Conservation (phyloP, 2,113 vertebrate species). For the Aegypius monachus region DNA sequence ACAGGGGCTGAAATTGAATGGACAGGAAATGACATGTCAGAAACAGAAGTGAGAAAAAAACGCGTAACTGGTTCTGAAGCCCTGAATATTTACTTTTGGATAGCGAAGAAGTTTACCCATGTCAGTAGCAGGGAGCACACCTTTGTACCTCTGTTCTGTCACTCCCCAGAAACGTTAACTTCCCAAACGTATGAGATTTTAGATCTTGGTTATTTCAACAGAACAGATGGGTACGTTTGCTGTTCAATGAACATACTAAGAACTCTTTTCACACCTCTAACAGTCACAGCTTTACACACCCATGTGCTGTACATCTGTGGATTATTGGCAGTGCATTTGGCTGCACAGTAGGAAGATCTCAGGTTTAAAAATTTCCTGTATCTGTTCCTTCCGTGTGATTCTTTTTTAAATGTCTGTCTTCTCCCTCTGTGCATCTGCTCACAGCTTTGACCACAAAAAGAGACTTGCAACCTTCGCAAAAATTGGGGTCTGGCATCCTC, state of each 20-base stretch:
- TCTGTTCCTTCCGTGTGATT: background rate
- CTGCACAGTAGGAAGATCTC: conserved; percentile 51
- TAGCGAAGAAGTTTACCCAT: background rate
- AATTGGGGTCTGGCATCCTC: conserved; percentile 1
- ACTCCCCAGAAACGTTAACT: conserved; percentile 20
- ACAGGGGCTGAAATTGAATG: background rate
- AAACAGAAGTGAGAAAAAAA: conserved; percentile 1
- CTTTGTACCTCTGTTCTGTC: conserved; percentile 7
- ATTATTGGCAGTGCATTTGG: conserved; percentile 42
- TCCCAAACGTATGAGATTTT: background rate
- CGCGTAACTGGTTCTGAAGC: background rate
- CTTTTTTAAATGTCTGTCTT: conserved; percentile 24
- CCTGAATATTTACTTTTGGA: conserved; percentile 29
- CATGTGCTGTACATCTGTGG: conserved; percentile 60
- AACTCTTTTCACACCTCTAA: conserved; percentile 59
- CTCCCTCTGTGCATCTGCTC: conserved; percentile 35
- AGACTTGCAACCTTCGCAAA: conserved; percentile 28
- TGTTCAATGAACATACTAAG: conserved; percentile 53
- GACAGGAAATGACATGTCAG: background rate
- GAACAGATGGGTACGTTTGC: conserved; percentile 52
- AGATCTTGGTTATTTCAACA: conserved; percentile 2
- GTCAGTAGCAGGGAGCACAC: background rate
- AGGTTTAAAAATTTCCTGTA: conserved; percentile 45
- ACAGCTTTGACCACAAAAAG: conserved; percentile 48
- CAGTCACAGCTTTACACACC: conserved; percentile 57